Percentiles rank a stretch among this genome's conserved stretches.
These are phyloP conservation scores for Brachylomia viminalis DNA, from an alignment of 2,888 invertebrate genomes.

Conservation along the genomic window DNA sequence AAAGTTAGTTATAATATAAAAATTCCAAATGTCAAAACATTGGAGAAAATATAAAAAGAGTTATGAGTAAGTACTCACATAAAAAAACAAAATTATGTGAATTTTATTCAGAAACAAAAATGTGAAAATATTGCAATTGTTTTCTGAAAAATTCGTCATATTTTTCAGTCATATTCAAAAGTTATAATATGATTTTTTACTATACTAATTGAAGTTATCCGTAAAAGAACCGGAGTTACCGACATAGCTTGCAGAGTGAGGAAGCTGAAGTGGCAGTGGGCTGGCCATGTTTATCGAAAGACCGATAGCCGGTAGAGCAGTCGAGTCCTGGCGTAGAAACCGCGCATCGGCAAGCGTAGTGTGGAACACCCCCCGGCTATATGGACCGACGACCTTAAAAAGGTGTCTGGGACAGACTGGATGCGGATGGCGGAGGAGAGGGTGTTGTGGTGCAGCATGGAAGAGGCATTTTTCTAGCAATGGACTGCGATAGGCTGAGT, in stretches of 20 bases:
- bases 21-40: slow-evolving; percentile 60
- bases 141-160: slow-evolving; percentile 11
- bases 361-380: too few relatives aligned
- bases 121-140: slow-evolving; percentile 33
- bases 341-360: too few relatives aligned
- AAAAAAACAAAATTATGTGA: slow-evolving; percentile 18
- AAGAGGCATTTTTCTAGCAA: too few relatives aligned
- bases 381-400: too few relatives aligned
- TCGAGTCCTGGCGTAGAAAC: not conserved
- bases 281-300: too few relatives aligned
- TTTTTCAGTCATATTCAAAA: not conserved
- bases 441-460: too few relatives aligned
- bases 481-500: too few relatives aligned
- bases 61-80: slow-evolving; percentile 27
- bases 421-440: too few relatives aligned
- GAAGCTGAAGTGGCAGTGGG: too few relatives aligned
- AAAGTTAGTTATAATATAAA: slow-evolving; percentile 35
- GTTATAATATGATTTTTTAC: not conserved
- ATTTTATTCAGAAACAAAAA: slow-evolving; percentile 37
- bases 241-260: not conserved
- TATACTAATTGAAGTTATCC: not conserved
- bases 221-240: not conserved
- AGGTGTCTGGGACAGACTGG: too few relatives aligned
- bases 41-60: slow-evolving; percentile 25
- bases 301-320: too few relatives aligned